Evolutionary conservation across 1,140 invertebrate genomes (phyloP).

Genomic region (Apolygus lucorum): DNA sequence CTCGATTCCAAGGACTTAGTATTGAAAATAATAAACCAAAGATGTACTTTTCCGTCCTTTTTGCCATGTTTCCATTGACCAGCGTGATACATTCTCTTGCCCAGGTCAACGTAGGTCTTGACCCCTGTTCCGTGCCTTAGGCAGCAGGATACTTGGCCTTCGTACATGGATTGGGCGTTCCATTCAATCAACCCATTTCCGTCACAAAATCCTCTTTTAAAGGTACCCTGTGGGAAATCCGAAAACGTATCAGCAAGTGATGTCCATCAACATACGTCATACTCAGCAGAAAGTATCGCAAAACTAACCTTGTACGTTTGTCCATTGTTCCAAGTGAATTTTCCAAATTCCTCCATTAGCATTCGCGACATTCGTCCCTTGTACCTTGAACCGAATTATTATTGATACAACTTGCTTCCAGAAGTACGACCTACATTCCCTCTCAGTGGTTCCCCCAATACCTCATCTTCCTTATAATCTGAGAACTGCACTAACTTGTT

Average conservation of each 20-base stretch:
- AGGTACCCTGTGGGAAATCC: conserved; percentile 42
- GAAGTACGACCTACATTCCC: neutral
- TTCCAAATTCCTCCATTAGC: conserved; percentile 26
- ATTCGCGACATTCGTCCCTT: conserved; percentile 12
- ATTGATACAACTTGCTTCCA: neutral
- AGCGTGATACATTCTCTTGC: conserved; percentile 30
- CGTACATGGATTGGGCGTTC: conserved; percentile 46
- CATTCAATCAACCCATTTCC: conserved; percentile 46
- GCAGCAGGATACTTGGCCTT: conserved; percentile 46
- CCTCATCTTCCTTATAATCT: too few species aligned
- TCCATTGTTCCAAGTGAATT: conserved; percentile 27
- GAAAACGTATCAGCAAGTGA: neutral
- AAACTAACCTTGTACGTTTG: conserved; percentile 19
- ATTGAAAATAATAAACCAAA: too few species aligned
- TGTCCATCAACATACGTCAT: too few species aligned
- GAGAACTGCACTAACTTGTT: neutral
- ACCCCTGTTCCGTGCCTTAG: conserved; percentile 46
- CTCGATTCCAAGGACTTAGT: too few species aligned
- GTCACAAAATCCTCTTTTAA: conserved; percentile 44
- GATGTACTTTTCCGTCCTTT: conserved; percentile 41
- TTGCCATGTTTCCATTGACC: conserved; percentile 47
- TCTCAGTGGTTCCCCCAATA: too few species aligned
- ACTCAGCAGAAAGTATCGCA: neutral
- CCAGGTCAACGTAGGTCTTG: conserved; percentile 40
- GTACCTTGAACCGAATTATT: conserved; percentile 17